Conservation (phyloP, 1,140 invertebrate genomes). For the Trissolcus basalis region DNA sequence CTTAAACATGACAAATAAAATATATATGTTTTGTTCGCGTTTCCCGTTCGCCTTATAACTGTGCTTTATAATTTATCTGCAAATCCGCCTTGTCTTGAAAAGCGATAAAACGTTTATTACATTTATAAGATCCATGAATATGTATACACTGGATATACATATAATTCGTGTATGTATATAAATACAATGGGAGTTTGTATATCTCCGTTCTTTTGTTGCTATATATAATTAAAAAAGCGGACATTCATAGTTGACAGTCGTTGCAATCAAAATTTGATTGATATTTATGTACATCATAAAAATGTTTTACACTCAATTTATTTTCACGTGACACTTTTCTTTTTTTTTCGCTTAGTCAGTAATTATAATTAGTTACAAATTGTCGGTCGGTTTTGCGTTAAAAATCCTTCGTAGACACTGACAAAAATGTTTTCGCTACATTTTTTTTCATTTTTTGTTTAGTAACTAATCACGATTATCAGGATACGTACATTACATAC, state of each 20-base stretch:
- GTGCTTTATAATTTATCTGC: constrained; percentile 25
- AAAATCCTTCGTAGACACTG: constrained; percentile 40
- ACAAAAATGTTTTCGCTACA: constrained; percentile 26
- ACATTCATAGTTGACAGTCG: constrained; percentile 61
- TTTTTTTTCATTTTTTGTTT: constrained; percentile 54
- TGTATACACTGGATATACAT: constrained; percentile 66
- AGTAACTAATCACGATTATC: constrained; percentile 49
- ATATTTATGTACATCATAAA: constrained; percentile 47
- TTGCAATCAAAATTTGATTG: constrained; percentile 37
- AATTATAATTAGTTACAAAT: constrained; percentile 29
- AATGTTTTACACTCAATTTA: constrained; percentile 41
- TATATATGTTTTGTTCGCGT: constrained; percentile 50
- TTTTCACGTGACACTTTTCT: constrained; percentile 13
- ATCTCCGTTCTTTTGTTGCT: constrained; percentile 55
- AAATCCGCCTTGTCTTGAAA: constrained; percentile 52
- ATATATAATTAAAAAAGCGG: constrained; percentile 70
- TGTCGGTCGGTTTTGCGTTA: constrained; percentile 15
- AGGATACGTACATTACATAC: constrained; percentile 66
- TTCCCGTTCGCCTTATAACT: constrained; percentile 42
- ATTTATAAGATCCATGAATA: constrained; percentile 68
- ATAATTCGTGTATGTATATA: constrained; percentile 52
- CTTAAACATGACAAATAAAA: constrained; percentile 53
- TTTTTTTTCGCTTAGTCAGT: constrained; percentile 19
- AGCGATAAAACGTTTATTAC: constrained; percentile 69
- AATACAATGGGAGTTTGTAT: constrained; percentile 58